Conservation (phyloP, 2,797 vertebrate species). For the Smutsia gigantea region DNA sequence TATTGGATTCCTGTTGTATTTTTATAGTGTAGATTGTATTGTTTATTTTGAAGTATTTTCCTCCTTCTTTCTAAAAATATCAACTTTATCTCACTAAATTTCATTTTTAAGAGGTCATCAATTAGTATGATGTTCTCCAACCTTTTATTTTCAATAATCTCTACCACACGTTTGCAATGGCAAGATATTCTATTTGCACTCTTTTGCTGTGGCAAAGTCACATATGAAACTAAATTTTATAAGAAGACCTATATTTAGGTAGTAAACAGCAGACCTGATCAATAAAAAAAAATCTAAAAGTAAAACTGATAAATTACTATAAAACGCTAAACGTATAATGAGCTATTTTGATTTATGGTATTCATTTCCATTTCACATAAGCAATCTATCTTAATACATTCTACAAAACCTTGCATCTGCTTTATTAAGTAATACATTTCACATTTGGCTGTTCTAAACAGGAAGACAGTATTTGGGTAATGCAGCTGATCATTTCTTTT, state of each 20-base stretch:
- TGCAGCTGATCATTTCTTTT: constrained; percentile 71
- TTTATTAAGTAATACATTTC: constrained; percentile 79
- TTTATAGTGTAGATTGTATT: not conserved
- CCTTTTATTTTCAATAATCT: constrained; percentile 27
- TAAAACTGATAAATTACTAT: constrained; percentile 76
- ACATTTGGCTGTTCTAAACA: constrained; percentile 68
- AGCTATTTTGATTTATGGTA: constrained; percentile 83
- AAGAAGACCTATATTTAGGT: constrained; percentile 16
- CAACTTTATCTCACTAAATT: constrained; percentile 10
- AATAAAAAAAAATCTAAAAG: constrained; percentile 56
- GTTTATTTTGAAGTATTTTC: not conserved
- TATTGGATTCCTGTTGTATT: not conserved
- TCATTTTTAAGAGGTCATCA: not conserved
- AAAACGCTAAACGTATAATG: constrained; percentile 76
- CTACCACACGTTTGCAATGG: not conserved
- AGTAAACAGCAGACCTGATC: constrained; percentile 31
- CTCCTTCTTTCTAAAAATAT: constrained; percentile 5
- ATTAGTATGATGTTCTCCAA: not conserved
- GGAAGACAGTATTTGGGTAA: constrained; percentile 72
- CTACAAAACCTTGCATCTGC: constrained; percentile 70
- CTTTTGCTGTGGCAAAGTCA: not conserved
- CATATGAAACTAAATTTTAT: not conserved
- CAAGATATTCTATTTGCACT: not conserved
- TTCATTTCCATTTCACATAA: constrained; percentile 82
- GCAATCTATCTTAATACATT: constrained; percentile 83